These are phyloP conservation scores for Phenacoccus solenopsis DNA, from an alignment of 1,140 invertebrate species.

Conservation along the genomic window DNA sequence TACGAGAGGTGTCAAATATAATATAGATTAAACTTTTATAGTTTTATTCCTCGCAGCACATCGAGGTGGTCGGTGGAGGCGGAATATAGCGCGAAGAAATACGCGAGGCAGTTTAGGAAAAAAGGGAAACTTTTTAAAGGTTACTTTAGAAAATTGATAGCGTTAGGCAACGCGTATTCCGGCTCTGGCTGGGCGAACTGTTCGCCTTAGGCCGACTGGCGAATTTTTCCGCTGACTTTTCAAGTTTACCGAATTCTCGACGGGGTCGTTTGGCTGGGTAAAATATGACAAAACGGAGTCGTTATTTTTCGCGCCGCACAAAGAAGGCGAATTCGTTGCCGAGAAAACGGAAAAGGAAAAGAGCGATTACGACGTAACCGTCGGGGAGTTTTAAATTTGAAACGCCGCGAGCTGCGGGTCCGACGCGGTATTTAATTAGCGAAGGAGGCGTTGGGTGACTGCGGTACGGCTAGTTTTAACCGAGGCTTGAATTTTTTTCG, in stretches of 20 bases:
- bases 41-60: neutral
- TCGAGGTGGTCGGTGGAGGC: neutral
- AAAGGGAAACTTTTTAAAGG: neutral
- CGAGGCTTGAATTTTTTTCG: too few species aligned
- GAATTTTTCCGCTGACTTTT: neutral
- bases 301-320: neutral
- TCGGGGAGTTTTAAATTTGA: neutral
- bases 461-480: too few species aligned
- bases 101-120: too few species aligned
- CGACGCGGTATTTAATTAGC: neutral
- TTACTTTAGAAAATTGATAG: neutral
- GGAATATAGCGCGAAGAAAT: neutral
- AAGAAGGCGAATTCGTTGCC: neutral
- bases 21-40: neutral
- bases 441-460: too few species aligned
- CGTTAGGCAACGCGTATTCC: neutral
- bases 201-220: neutral
- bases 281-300: neutral
- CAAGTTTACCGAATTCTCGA: neutral
- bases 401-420: neutral
- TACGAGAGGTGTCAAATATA: constrained; percentile 1
- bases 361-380: neutral
- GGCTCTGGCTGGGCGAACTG: neutral
- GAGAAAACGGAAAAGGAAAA: neutral
- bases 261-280: neutral